Percentiles rank a stretch among this genome's conserved stretches.
Conservation (phyloP, 2,888 invertebrate genomes). For the Pterostichus madidus region DNA sequence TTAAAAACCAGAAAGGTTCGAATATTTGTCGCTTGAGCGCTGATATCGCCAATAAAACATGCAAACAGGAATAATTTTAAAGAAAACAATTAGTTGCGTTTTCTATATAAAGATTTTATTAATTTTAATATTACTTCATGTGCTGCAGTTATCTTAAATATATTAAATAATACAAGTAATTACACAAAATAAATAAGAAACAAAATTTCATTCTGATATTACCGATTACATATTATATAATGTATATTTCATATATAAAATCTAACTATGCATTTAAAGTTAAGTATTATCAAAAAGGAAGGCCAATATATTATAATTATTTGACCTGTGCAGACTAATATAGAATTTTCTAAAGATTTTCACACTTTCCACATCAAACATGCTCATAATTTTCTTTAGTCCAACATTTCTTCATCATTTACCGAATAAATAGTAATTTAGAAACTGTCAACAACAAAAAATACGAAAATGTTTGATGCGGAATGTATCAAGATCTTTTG, state of each 20-base stretch:
- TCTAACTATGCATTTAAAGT: constrained; percentile 46
- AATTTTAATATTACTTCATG: constrained; percentile 44
- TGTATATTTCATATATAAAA: constrained; percentile 58
- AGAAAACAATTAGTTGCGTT: constrained; percentile 12
- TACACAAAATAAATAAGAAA: constrained; percentile 64
- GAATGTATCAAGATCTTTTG: background rate
- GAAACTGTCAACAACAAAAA: no score
- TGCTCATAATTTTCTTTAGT: no score
- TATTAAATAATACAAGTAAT: constrained; percentile 62
- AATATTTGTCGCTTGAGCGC: no score
- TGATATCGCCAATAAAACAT: no score
- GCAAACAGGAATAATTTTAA: background rate
- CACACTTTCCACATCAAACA: no score
- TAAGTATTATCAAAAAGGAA: constrained; percentile 45
- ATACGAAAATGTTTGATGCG: background rate
- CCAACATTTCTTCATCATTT: no score
- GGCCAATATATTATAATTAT: constrained; percentile 22
- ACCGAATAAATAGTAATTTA: no score
- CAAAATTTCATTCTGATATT: constrained; percentile 36
- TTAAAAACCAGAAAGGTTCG: no score
- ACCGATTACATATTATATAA: constrained; percentile 55
- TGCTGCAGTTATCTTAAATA: constrained; percentile 58
- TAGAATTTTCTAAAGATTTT: no score
- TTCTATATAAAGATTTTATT: constrained; percentile 56
- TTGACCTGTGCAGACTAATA: constrained; percentile 17